phyloP scores from a whole-genome alignment of 2,113 vertebrate species.

The Bettongia penicillata region DNA sequence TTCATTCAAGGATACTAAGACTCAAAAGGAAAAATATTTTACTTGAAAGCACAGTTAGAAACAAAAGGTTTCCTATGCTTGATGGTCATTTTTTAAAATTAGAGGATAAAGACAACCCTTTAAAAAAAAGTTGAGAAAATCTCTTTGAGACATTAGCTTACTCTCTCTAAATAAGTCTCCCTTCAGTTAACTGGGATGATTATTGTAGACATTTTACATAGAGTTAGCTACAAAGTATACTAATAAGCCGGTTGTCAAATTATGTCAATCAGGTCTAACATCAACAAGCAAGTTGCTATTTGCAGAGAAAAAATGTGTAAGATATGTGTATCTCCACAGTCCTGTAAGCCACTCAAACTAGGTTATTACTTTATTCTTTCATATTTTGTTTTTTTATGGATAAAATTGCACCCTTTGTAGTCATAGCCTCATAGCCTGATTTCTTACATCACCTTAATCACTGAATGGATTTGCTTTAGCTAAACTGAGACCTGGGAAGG shows the following conservation, averaged over 20 bases:
- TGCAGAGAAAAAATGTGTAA: conserved; percentile 64
- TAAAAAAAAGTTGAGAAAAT: background rate
- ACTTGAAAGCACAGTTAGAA: background rate
- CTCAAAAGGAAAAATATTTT: background rate
- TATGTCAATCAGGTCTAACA: conserved; percentile 74
- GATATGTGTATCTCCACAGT: conserved; percentile 45
- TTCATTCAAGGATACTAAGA: background rate
- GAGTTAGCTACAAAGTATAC: conserved; percentile 67
- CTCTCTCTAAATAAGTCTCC: conserved; percentile 60
- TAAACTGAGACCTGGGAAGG: too few relatives aligned
- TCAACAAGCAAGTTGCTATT: conserved; percentile 70
- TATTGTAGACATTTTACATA: conserved; percentile 59
- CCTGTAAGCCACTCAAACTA: background rate
- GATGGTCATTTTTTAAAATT: conserved; percentile 35
- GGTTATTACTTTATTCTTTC: conserved; percentile 59
- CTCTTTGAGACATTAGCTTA: conserved; percentile 63
- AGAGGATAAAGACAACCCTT: background rate
- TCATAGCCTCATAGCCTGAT: background rate
- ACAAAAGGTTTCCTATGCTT: background rate
- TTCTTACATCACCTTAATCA: too few relatives aligned
- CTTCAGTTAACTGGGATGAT: conserved; percentile 74
- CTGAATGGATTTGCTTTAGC: too few relatives aligned
- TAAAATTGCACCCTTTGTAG: background rate
- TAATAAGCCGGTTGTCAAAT: conserved; percentile 77
- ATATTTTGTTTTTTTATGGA: conserved; percentile 17